Base-by-base conservation (phyloP, 1,140 invertebrate genomes). In the Zaprionus africanus region DNA sequence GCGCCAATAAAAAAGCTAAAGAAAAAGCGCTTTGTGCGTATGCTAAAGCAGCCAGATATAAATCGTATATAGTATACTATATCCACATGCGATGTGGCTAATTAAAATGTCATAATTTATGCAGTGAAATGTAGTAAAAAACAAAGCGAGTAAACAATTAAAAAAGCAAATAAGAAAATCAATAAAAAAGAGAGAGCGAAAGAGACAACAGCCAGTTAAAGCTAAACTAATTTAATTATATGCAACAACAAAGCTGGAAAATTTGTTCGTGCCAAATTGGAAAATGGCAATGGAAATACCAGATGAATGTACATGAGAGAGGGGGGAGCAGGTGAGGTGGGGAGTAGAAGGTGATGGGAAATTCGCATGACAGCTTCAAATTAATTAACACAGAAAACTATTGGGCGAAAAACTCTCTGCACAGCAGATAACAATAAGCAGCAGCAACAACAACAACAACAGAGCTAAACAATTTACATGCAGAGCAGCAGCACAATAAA, bases 351-450 rank as follows among this genome's bases (percentile, higher is more conserved):
- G 22, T 79, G 79, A 74, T 74, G 61, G 57, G 49, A 58, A 81
- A 76, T 68, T 88, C 75, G 84, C 84, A 81, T 90, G 84, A 73
- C 85, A 84, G 84, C 78, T 41, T 70, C 65, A 81, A 90, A 88
- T 88, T 88, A 88, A 88, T 88, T 88, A 88, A 84, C 85, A 88
- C 84, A 88, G 81, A 88, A 84, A 88, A 84, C 84, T 88, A 88
- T 84, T 81, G 84, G 68, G 56, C 77, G 83, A 76, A 68, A 69
- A 66, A 57, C 19, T 11, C 31, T 34, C 31, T 38, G 49, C 78
- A 67, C 53, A 49, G 31, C 53, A 54, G 31, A 57, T 73, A 73
- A 43, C 76, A 75, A 64, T 75, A 75, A 78, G 59, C 63, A 74
- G 62, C 56, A 63, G 63, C 49, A 36, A 43, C 57, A n/a, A 51